Percentiles rank a stretch among this genome's conserved stretches.
These are phyloP conservation scores for Siniperca undulata DNA, from an alignment of 2,797 vertebrate genomes.

Conservation along the genomic window DNA sequence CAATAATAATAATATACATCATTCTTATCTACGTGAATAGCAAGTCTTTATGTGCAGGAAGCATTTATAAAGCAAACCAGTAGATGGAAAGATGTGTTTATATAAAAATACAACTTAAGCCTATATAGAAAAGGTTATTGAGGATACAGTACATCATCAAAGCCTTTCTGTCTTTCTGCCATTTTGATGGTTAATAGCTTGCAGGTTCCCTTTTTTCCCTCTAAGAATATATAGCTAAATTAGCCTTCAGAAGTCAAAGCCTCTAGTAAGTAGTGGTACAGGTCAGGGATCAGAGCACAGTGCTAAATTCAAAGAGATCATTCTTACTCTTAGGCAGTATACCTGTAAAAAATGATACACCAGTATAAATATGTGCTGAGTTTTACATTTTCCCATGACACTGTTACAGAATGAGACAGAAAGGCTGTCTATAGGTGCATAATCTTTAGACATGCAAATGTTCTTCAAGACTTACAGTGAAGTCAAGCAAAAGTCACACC, in stretches of 20 bases:
- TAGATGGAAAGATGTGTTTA: neutral
- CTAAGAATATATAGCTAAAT: constrained; percentile 15
- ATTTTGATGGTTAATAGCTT: constrained; percentile 10
- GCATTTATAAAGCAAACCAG: constrained; percentile 1
- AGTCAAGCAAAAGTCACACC: neutral
- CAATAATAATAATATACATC: neutral
- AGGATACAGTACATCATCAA: neutral
- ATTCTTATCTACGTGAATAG: neutral
- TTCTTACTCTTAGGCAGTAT: constrained; percentile 6
- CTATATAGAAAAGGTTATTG: neutral
- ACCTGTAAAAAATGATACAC: neutral
- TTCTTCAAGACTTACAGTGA: neutral
- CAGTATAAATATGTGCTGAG: constrained; percentile 3
- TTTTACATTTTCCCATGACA: constrained; percentile 14
- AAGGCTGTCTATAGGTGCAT: neutral
- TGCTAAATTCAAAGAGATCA: constrained; percentile 11
- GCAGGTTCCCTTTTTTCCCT: neutral
- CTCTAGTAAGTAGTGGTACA: neutral
- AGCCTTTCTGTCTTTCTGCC: neutral
- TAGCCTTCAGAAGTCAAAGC: constrained; percentile 29
- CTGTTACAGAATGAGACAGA: neutral
- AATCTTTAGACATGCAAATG: neutral
- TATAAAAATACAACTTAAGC: neutral
- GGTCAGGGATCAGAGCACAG: constrained; percentile 34
- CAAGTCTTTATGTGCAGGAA: neutral